Evolutionary conservation across 2,797 vertebrate genomes (phyloP).

Genomic region (Esox masquinongy): DNA sequence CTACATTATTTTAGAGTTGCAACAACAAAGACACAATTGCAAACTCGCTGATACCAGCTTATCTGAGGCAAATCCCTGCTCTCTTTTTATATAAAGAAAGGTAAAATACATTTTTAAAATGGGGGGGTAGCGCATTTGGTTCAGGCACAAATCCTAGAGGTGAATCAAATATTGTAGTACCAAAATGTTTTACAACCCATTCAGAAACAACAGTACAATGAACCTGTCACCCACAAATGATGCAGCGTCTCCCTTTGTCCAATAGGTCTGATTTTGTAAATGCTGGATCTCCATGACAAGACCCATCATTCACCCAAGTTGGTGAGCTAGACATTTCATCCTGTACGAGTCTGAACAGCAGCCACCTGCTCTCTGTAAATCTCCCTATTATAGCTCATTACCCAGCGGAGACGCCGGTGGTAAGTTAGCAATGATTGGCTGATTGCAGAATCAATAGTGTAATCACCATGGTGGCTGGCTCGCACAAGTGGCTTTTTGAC

Average conservation of each 20-base stretch:
- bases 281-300: too few species aligned
- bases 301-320: too few species aligned
- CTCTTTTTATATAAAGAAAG: too few species aligned
- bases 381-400: constrained; percentile 53
- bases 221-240: too few species aligned
- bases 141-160: neutral
- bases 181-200: neutral
- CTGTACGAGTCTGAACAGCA: constrained; percentile 8
- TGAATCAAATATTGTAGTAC: neutral
- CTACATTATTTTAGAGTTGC: too few species aligned
- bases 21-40: too few species aligned
- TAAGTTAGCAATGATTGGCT: constrained; percentile 47
- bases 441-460: constrained; percentile 68
- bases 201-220: neutral
- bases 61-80: too few species aligned
- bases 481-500: constrained; percentile 42
- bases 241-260: too few species aligned
- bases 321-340: neutral
- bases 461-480: constrained; percentile 45
- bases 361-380: constrained; percentile 44
- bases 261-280: too few species aligned
- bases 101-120: too few species aligned
- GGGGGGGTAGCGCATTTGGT: neutral
- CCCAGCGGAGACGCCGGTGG: constrained; percentile 29
- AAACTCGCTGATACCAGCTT: too few species aligned